These are phyloP conservation scores for Vireo griseus DNA, from an alignment of 2,797 vertebrate genomes.

Conservation along the genomic window DNA sequence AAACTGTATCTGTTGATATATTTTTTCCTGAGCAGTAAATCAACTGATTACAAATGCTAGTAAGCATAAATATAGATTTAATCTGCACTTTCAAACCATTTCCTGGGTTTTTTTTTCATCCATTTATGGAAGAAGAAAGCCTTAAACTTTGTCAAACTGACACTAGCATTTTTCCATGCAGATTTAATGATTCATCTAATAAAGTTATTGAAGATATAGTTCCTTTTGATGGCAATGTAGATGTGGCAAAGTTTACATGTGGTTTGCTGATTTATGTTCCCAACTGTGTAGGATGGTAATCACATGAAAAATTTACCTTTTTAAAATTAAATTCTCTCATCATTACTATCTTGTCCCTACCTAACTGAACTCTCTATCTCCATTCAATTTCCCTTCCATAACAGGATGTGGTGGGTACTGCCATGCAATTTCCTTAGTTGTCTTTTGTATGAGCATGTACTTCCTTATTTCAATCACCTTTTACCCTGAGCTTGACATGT, in stretches of 20 bases:
- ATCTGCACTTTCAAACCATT: conserved; percentile 26
- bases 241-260: neutral
- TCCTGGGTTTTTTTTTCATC: neutral
- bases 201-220: neutral
- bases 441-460: neutral
- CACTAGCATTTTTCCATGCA: neutral
- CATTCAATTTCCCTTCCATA: neutral
- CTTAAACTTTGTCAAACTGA: neutral
- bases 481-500: neutral
- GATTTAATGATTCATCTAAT: neutral
- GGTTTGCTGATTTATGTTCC: neutral
- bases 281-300: neutral
- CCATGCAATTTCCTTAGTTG: neutral
- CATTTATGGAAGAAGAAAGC: neutral
- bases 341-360: neutral
- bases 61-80: conserved; percentile 44
- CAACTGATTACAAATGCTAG: conserved; percentile 35
- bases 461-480: neutral
- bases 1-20: conserved; percentile 37
- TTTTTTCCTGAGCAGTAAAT: conserved; percentile 55
- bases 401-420: neutral
- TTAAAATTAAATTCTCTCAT: neutral
- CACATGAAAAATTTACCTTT: neutral
- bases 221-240: neutral
- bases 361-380: neutral